Conservation (phyloP, 2,888 invertebrate genomes). For the Eristalis pertinax region DNA sequence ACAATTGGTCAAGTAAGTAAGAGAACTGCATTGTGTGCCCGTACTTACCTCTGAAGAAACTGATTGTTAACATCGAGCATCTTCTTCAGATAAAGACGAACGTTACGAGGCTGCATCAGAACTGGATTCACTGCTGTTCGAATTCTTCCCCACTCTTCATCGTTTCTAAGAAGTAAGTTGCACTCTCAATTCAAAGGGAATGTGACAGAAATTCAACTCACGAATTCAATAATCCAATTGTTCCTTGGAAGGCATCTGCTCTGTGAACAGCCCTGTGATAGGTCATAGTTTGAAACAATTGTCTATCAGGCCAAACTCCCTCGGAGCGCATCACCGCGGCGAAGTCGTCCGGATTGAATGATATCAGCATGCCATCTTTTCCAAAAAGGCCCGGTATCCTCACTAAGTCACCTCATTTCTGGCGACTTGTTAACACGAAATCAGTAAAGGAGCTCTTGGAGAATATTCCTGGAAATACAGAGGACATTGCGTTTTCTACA, state of each 20-base stretch:
- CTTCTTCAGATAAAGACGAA: conserved; percentile 81
- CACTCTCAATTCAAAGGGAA: background rate
- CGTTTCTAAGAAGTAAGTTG: conserved; percentile 81
- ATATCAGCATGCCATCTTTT: conserved; percentile 76
- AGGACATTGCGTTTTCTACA: no score
- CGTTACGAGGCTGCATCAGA: conserved; percentile 84
- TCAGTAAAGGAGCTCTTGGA: conserved; percentile 66
- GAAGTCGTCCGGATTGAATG: conserved; percentile 83
- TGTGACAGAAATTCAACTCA: conserved; percentile 33
- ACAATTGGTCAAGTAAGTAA: background rate
- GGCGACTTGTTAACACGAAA: conserved; percentile 65
- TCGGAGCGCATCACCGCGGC: conserved; percentile 81
- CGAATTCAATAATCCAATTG: conserved; percentile 73
- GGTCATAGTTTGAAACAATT: conserved; percentile 78
- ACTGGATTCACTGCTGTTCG: conserved; percentile 86
- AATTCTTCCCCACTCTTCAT: conserved; percentile 85
- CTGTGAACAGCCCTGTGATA: conserved; percentile 79
- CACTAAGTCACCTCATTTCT: conserved; percentile 79
- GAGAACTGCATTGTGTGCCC: background rate
- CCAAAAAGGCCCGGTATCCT: conserved; percentile 79
- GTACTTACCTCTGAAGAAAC: conserved; percentile 76
- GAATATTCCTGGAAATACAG: background rate
- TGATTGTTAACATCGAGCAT: conserved; percentile 81
- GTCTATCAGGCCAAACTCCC: conserved; percentile 82
- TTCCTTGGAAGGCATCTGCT: conserved; percentile 72